These are phyloP conservation scores for Myotis davidii DNA, from an alignment of 2,113 vertebrate species.

Conservation along the genomic window DNA sequence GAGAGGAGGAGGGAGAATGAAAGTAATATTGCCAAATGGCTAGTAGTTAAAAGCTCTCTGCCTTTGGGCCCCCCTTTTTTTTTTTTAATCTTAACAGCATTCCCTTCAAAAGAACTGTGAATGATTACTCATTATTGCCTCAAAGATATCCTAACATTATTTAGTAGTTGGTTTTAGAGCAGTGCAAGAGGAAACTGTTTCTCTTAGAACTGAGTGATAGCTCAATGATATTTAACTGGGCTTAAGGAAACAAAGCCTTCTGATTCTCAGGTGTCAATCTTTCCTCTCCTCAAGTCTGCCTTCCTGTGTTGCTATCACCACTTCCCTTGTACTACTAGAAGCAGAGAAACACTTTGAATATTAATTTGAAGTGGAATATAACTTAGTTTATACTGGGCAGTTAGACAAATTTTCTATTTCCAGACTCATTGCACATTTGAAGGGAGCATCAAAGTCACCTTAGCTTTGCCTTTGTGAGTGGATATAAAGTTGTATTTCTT, in stretches of 20 bases:
- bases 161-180: conserved; percentile 1
- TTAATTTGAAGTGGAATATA: neutral
- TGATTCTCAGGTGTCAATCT: neutral
- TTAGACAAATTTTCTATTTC: neutral
- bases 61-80: neutral
- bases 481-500: neutral
- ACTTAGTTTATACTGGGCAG: neutral
- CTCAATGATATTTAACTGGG: neutral
- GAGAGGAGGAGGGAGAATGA: neutral
- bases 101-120: conserved; percentile 54
- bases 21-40: conserved; percentile 7
- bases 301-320: neutral
- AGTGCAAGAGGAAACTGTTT: conserved; percentile 10
- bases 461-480: neutral
- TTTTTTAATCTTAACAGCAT: neutral
- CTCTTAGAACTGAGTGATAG: neutral
- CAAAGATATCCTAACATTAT: conserved; percentile 45
- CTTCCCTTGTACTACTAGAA: neutral
- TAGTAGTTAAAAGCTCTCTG: conserved; percentile 18
- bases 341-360: conserved; percentile 5
- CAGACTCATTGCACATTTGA: neutral
- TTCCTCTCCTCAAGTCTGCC: neutral
- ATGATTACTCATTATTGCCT: conserved; percentile 33
- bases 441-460: neutral
- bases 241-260: conserved; percentile 10